Percentiles rank a stretch among this genome's conserved stretches.
phyloP scores from a whole-genome alignment of 2,888 invertebrate species.

The Thumatha senex region DNA sequence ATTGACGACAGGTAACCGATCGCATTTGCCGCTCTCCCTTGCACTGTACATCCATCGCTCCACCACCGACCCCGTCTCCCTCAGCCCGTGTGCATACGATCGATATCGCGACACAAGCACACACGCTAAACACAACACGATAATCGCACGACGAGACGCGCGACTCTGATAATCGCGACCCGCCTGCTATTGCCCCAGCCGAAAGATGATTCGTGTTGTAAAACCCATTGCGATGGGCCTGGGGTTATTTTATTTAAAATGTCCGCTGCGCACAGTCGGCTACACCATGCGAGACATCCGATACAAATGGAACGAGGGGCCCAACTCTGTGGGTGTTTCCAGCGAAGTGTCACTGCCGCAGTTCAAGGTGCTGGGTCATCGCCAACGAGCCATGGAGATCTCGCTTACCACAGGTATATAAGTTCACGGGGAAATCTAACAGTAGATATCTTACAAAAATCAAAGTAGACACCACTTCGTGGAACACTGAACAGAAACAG shows the following conservation, averaged over 20 bases:
- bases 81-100: conserved; percentile 76
- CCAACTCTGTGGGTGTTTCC: conserved; percentile 96
- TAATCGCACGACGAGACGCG: conserved; percentile 73
- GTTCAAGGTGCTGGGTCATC: conserved; percentile 97
- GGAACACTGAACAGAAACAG: conserved; percentile 77
- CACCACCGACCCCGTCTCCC: conserved; percentile 78
- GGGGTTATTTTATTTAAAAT: conserved; percentile 79
- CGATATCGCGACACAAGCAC: conserved; percentile 76
- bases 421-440: conserved; percentile 58
- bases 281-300: conserved; percentile 99
- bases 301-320: conserved; percentile 98
- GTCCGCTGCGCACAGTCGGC: conserved; percentile 91
- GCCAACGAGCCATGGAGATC: conserved; percentile 96
- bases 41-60: conserved; percentile 71
- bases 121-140: conserved; percentile 74
- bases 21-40: conserved; percentile 66
- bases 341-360: conserved; percentile 97
- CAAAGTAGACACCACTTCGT: conserved; percentile 58
- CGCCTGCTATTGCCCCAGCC: conserved; percentile 72
- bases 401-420: conserved; percentile 96
- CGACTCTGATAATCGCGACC: conserved; percentile 68
- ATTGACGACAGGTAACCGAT: conserved; percentile 95
- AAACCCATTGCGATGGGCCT: conserved; percentile 83
- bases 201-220: conserved; percentile 74
- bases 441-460: conserved; percentile 35